phyloP scores from a whole-genome alignment of 2,113 vertebrate genomes.

The Clarias magur region DNA sequence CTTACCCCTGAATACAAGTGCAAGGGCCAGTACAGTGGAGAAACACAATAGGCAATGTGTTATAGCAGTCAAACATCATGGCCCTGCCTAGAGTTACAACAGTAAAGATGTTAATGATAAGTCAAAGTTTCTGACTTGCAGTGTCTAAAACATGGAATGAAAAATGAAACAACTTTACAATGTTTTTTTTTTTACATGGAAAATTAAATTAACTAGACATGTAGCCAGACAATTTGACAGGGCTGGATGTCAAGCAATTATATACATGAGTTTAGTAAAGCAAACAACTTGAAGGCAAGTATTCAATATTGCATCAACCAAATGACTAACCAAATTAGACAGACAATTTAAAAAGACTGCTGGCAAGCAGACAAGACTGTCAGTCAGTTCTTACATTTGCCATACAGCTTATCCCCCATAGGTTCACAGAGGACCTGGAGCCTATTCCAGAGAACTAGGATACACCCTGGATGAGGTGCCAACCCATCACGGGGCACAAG shows the following conservation, averaged over 20 bases:
- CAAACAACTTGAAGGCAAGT: background rate
- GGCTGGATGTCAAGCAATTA: background rate
- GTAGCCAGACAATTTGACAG: background rate
- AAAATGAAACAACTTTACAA: background rate
- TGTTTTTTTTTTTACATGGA: background rate
- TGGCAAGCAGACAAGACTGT: too few relatives aligned
- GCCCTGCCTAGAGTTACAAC: background rate
- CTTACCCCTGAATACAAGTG: constrained; percentile 39
- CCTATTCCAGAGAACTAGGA: too few relatives aligned
- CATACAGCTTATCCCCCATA: too few relatives aligned
- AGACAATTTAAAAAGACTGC: background rate
- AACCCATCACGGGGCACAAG: too few relatives aligned
- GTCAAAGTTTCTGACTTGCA: background rate
- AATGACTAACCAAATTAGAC: background rate
- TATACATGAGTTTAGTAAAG: background rate
- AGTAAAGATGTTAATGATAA: background rate
- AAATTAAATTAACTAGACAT: background rate
- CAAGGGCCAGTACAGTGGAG: constrained; percentile 6
- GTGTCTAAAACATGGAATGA: background rate
- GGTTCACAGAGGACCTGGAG: too few relatives aligned
- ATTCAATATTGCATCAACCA: background rate
- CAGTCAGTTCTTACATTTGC: too few relatives aligned
- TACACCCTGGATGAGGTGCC: too few relatives aligned
- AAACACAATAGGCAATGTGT: constrained; percentile 18
- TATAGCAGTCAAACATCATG: constrained; percentile 1